These are phyloP conservation scores for Tokudaia tokunoshimensis DNA, from an alignment of 2,797 vertebrate species.

Conservation along the genomic window DNA sequence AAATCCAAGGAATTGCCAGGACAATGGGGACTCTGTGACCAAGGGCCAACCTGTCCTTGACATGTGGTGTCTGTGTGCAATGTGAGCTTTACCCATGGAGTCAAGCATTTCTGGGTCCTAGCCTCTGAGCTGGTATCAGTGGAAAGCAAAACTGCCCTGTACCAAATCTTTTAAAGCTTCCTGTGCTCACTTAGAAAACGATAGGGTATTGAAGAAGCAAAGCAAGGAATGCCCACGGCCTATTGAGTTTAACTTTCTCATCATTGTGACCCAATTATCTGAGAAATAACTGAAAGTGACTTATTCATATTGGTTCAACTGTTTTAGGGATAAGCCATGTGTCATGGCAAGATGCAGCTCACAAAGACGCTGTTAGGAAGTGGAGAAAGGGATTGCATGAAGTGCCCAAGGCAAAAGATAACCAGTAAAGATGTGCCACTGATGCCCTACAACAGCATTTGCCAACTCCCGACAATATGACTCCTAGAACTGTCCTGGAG, in stretches of 20 bases:
- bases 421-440: too few species aligned
- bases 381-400: not conserved
- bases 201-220: not conserved
- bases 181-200: fast-evolving
- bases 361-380: not conserved
- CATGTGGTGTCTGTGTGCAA: too few species aligned
- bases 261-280: not conserved
- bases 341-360: not conserved
- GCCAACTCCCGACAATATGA: not conserved
- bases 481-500: not conserved
- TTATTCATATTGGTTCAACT: not conserved
- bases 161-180: not conserved
- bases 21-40: not conserved
- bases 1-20: not conserved
- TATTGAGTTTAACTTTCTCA: not conserved
- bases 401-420: not conserved
- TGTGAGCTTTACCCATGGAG: not conserved
- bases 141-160: not conserved
- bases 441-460: not conserved
- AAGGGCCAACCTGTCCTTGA: not conserved
- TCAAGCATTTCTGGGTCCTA: not conserved
- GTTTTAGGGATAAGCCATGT: not conserved
- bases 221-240: not conserved
- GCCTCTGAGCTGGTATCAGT: not conserved
- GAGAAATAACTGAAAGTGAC: not conserved